Evolutionary conservation across 2,888 invertebrate genomes (phyloP).

Genomic region (Himalopsyche anomala): DNA sequence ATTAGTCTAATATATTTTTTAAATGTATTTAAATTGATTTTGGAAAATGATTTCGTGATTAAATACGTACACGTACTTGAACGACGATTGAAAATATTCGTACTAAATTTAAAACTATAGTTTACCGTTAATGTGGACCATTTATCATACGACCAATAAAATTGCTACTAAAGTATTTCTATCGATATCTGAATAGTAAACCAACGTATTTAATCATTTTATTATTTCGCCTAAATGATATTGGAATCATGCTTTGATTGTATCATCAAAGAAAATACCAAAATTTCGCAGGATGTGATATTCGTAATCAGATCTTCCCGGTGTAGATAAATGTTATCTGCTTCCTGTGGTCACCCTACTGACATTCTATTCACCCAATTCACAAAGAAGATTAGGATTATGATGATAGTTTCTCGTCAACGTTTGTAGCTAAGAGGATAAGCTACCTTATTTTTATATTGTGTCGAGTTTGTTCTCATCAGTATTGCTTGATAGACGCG

Average conservation of each 20-base stretch:
- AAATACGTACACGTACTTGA: too few relatives aligned
- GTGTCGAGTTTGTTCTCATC: not conserved
- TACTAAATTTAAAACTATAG: too few relatives aligned
- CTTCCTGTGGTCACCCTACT: slow-evolving; percentile 30
- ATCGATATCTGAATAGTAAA: too few relatives aligned
- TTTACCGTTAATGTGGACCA: too few relatives aligned
- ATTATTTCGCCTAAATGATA: not conserved
- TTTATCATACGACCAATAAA: too few relatives aligned
- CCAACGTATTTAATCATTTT: too few relatives aligned
- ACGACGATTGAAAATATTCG: too few relatives aligned
- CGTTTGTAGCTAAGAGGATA: not conserved
- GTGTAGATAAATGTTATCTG: not conserved
- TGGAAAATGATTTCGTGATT: too few relatives aligned
- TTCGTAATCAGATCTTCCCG: not conserved
- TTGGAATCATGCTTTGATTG: not conserved
- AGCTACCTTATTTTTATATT: slow-evolving; percentile 5
- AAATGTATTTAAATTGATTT: too few relatives aligned
- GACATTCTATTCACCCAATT: slow-evolving; percentile 14
- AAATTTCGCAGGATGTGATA: not conserved
- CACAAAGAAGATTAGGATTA: slow-evolving; percentile 28
- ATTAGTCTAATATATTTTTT: too few relatives aligned
- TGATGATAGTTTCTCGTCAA: not conserved
- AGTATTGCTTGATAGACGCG: not conserved
- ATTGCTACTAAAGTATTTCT: too few relatives aligned
- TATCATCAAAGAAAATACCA: not conserved